Percentiles rank a stretch among this genome's conserved stretches.
These are phyloP conservation scores for Sebastes steindachneri DNA, from an alignment of 2,797 vertebrate genomes.

Conservation along the genomic window DNA sequence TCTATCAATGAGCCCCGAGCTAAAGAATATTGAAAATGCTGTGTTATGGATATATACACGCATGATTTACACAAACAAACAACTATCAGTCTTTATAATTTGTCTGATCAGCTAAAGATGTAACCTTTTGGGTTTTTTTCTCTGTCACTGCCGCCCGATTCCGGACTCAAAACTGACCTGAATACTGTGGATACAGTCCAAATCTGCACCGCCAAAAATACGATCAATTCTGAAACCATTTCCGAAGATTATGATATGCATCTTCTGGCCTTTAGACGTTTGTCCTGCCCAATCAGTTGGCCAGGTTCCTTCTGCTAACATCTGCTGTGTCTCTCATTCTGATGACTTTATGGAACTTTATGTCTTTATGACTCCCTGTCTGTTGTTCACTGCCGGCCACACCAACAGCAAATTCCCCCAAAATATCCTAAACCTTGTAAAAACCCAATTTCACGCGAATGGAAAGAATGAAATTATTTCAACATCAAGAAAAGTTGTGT, in stretches of 20 bases:
- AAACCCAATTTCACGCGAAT: not conserved
- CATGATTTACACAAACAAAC: not conserved
- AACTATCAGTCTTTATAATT: not conserved
- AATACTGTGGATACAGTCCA: not conserved
- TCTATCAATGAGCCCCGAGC: not conserved
- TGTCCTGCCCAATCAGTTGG: not conserved
- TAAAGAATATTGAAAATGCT: not conserved
- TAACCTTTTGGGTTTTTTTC: not conserved
- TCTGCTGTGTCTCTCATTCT: not conserved
- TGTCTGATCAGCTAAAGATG: not conserved
- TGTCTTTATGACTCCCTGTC: not conserved
- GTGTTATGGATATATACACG: not conserved
- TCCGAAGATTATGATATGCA: not conserved
- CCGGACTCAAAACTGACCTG: not conserved
- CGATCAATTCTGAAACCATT: not conserved
- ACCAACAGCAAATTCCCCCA: too few relatives aligned
- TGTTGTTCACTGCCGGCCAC: not conserved
- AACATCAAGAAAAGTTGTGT: accelerated
- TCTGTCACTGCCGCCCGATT: not conserved
- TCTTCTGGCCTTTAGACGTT: not conserved
- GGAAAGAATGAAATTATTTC: not conserved
- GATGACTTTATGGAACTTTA: not conserved
- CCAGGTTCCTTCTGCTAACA: not conserved
- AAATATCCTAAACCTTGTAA: not conserved
- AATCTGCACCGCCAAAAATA: not conserved